These are phyloP conservation scores for Sinelater perroti DNA, from an alignment of 2,888 invertebrate genomes.

Conservation along the genomic window DNA sequence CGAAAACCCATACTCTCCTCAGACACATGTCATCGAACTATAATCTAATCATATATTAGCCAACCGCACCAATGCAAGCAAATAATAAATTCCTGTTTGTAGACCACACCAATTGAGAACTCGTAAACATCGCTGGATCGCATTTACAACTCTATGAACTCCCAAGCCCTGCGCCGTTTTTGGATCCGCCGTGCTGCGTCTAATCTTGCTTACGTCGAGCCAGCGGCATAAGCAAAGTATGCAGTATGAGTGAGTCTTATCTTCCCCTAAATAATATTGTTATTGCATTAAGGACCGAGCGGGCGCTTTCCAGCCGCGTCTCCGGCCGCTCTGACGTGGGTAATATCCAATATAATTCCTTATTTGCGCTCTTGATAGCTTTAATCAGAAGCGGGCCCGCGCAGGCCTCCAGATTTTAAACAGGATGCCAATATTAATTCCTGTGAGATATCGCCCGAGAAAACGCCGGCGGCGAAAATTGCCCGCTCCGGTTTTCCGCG, in stretches of 20 bases:
- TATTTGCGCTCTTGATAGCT: constrained; percentile 8
- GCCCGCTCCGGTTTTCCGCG: too few species aligned
- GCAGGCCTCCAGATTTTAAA: constrained; percentile 4
- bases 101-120: too few species aligned
- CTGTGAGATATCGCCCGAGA: background rate
- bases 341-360: constrained; percentile 14
- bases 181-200: too few species aligned
- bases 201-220: too few species aligned
- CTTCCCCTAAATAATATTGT: background rate
- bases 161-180: too few species aligned
- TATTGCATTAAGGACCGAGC: background rate
- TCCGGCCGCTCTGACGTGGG: constrained; percentile 6
- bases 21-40: too few species aligned
- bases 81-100: too few species aligned
- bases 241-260: constrained; percentile 7
- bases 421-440: constrained; percentile 8
- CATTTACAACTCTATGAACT: too few species aligned
- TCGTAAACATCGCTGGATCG: too few species aligned
- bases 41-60: too few species aligned
- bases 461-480: background rate
- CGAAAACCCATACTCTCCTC: too few species aligned
- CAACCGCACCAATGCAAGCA: too few species aligned
- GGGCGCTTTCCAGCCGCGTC: constrained; percentile 1
- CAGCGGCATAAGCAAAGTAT: background rate
- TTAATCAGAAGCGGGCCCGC: constrained; percentile 6